Evolutionary conservation across 1,140 invertebrate species (phyloP), one percentile per base, ranked within the genome.

Genomic region (Hypsibius dujardini): DNA sequence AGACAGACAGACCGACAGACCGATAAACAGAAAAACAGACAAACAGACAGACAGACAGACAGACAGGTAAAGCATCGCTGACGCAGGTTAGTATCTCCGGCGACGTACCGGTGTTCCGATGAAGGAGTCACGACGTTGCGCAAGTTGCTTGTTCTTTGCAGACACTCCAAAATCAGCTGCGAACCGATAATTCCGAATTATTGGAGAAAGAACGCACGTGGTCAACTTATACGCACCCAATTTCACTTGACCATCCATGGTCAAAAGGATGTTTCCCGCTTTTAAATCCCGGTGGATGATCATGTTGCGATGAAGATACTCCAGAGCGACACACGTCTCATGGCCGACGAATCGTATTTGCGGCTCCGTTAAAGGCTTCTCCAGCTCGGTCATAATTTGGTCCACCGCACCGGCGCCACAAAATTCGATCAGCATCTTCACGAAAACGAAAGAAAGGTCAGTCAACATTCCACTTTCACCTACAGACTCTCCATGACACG

Each of bases 161-260:
- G 94, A 98, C 15, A 98, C 95, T 74, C 95, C 95, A 85, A 99
- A 99, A 82, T 99, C 95, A 79, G 95, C 95, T 96, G 76, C 56
- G 80, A 77, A 73, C 1, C 28, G 71, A 69, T 73, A 59, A 72
- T 7, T 70, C 72, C 71, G 71, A 47, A 46, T 59, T 72, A 60
- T 50, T 70, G 45, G 69, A 50, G 46, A 71, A 70, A 73, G 69
- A 73, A 67, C 73, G 72, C 46, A 1, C 15, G 28, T 70, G 70
- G 46, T 47, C 28, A 12, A 40, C 45, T 71, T 12, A 69, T 74
- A 81, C 82, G 84, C 80, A 96, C 94, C 94, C 74, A 99, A 80
- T 83, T 98, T 98, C 59, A 98, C 93, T 47, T 90, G 89, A 1
- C 92, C 95, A 60, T 88, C 85, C 84, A 92, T 88, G 7, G 95